Conservation (phyloP, 1,140 invertebrate species). For the Megalonaias nervosa region DNA sequence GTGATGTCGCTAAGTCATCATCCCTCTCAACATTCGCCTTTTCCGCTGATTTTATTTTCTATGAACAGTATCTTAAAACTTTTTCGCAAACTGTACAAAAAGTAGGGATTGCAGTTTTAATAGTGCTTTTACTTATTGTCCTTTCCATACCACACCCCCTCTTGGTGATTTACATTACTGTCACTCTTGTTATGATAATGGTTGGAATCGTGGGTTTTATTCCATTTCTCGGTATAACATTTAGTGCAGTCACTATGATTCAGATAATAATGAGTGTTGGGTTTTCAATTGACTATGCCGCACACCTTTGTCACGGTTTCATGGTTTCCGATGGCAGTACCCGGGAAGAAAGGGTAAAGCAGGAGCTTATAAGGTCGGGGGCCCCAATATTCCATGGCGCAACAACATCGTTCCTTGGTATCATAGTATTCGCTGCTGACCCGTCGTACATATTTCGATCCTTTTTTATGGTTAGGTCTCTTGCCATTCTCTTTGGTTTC, state of each 20-base stretch:
- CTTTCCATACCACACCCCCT: constrained; percentile 96
- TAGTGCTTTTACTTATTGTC: constrained; percentile 96
- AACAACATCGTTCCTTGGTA: constrained; percentile 92
- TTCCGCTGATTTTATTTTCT: constrained; percentile 58
- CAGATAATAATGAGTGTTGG: constrained; percentile 99
- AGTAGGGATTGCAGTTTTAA: constrained; percentile 91
- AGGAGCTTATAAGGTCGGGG: constrained; percentile 91
- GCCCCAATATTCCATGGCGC: constrained; percentile 96
- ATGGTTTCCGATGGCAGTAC: constrained; percentile 81
- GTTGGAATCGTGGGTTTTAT: constrained; percentile 96
- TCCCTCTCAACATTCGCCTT: constrained; percentile 50
- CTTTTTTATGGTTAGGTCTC: constrained; percentile 97
- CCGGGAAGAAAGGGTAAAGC: constrained; percentile 80
- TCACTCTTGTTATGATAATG: constrained; percentile 96
- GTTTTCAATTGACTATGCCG: constrained; percentile 97
- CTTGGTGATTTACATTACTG: constrained; percentile 94
- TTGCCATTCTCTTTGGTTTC: constrained; percentile 19
- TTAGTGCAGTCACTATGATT: constrained; percentile 99
- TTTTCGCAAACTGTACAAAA: constrained; percentile 93
- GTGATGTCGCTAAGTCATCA: constrained; percentile 47
- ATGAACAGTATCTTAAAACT: constrained; percentile 90
- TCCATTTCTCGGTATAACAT: constrained; percentile 94
- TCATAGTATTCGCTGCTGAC: constrained; percentile 88
- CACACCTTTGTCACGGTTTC: constrained; percentile 97
- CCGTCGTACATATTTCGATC: constrained; percentile 98